Conservation (phyloP, 2,888 invertebrate species). For the Beris chalybata region DNA sequence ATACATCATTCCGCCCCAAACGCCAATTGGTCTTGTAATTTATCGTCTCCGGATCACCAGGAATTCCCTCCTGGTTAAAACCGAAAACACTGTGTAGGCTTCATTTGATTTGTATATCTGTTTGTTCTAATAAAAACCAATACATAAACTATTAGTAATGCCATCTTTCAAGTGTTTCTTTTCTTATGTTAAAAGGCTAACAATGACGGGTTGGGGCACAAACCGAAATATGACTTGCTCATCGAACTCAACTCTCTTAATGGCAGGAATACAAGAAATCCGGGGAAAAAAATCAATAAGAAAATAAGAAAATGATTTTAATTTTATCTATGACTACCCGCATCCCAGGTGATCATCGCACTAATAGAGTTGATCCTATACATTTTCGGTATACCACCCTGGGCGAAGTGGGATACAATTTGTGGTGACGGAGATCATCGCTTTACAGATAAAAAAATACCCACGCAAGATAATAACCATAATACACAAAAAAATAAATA, state of each 20-base stretch:
- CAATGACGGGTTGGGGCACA: no score
- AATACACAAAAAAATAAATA: conserved; percentile 18
- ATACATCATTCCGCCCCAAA: conserved; percentile 14
- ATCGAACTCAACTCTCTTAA: no score
- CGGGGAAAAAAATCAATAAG: no score
- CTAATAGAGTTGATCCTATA: conserved; percentile 31
- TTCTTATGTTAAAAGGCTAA: conserved; percentile 26
- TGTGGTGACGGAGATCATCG: conserved; percentile 30
- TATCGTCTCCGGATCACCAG: conserved; percentile 23
- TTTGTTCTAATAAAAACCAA: conserved; percentile 30
- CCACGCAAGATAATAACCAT: conserved; percentile 32
- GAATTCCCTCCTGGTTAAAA: conserved; percentile 24
- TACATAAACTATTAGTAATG: conserved; percentile 30
- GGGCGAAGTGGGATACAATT: conserved; percentile 30
- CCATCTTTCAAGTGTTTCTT: conserved; percentile 31
- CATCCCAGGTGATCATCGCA: conserved; percentile 29
- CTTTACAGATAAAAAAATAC: conserved; percentile 32
- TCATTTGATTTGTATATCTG: conserved; percentile 29
- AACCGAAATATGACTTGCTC: background rate
- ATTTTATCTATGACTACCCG: conserved; percentile 32
- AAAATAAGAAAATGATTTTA: conserved; percentile 19
- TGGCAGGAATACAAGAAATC: no score
- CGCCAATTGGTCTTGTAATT: conserved; percentile 25
- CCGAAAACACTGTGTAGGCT: conserved; percentile 20
- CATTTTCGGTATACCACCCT: conserved; percentile 30